Evolutionary conservation across 1,140 invertebrate species (phyloP).

Genomic region (Luehdorfia chinensis): DNA sequence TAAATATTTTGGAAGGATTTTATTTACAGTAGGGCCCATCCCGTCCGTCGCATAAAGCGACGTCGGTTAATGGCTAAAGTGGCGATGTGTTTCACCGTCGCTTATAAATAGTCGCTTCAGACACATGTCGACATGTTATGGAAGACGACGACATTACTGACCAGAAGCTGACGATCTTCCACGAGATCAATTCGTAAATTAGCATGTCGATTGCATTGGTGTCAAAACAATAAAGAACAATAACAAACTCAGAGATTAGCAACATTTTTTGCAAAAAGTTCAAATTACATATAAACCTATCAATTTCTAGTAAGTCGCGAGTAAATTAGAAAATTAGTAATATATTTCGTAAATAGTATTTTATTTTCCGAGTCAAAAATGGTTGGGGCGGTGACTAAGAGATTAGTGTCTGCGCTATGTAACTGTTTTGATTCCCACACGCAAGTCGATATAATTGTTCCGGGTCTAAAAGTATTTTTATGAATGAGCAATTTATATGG

Average conservation of each 20-base stretch:
- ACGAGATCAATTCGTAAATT: constrained; percentile 45
- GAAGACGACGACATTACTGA: constrained; percentile 39
- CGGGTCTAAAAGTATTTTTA: too few relatives aligned
- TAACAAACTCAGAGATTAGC: constrained; percentile 36
- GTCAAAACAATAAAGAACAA: constrained; percentile 67
- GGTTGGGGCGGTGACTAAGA: too few relatives aligned
- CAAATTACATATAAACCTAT: too few relatives aligned
- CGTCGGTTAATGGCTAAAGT: constrained; percentile 20
- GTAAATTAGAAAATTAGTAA: too few relatives aligned
- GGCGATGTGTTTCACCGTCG: constrained; percentile 23
- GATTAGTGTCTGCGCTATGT: too few relatives aligned
- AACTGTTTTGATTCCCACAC: too few relatives aligned
- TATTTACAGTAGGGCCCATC: constrained; percentile 65
- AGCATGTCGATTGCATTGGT: constrained; percentile 52
- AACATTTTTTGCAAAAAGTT: too few relatives aligned
- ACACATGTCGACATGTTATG: constrained; percentile 36
- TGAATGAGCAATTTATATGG: too few relatives aligned
- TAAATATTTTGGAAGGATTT: constrained; percentile 50
- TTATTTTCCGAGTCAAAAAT: too few relatives aligned
- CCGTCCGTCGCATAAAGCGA: constrained; percentile 40
- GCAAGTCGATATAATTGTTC: too few relatives aligned
- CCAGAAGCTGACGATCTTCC: constrained; percentile 14
- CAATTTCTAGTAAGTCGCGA: too few relatives aligned
- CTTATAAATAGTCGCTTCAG: constrained; percentile 6
- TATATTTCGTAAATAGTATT: too few relatives aligned